phyloP scores from a whole-genome alignment of 2,888 invertebrate genomes.

The Plagodis pulveraria region DNA sequence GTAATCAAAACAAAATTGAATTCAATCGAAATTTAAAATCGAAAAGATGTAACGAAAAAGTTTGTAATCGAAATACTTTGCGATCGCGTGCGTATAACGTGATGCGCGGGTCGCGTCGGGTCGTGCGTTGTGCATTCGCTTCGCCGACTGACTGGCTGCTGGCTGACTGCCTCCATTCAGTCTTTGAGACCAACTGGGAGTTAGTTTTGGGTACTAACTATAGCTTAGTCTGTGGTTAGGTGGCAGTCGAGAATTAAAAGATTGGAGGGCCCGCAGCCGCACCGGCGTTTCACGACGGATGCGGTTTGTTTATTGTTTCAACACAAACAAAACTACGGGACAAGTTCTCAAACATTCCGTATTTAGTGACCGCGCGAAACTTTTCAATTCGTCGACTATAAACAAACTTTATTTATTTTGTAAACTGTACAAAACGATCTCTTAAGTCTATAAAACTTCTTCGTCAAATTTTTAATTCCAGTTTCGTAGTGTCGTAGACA shows the following conservation, averaged over 20 bases:
- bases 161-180: constrained; percentile 17
- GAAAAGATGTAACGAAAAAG: constrained; percentile 16
- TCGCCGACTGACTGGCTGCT: background rate
- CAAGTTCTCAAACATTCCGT: constrained; percentile 18
- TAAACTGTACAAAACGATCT: too few relatives aligned
- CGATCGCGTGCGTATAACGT: constrained; percentile 56
- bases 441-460: too few relatives aligned
- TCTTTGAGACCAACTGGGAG: constrained; percentile 12
- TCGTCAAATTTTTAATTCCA: too few relatives aligned
- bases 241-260: constrained; percentile 36
- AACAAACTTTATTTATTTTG: too few relatives aligned
- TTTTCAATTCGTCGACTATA: too few relatives aligned
- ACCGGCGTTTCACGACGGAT: constrained; percentile 47
- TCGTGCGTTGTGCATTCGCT: constrained; percentile 53
- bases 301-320: constrained; percentile 51
- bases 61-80: constrained; percentile 34
- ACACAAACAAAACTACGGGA: constrained; percentile 25
- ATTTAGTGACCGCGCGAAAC: too few relatives aligned
- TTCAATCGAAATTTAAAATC: constrained; percentile 13
- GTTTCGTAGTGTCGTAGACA: background rate
- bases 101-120: constrained; percentile 55
- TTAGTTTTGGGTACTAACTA: background rate
- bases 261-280: constrained; percentile 40
- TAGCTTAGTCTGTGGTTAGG: background rate
- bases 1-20: constrained; percentile 7